Conservation (phyloP, 2,113 vertebrate genomes). For the Oxygymnocypris stewartii region DNA sequence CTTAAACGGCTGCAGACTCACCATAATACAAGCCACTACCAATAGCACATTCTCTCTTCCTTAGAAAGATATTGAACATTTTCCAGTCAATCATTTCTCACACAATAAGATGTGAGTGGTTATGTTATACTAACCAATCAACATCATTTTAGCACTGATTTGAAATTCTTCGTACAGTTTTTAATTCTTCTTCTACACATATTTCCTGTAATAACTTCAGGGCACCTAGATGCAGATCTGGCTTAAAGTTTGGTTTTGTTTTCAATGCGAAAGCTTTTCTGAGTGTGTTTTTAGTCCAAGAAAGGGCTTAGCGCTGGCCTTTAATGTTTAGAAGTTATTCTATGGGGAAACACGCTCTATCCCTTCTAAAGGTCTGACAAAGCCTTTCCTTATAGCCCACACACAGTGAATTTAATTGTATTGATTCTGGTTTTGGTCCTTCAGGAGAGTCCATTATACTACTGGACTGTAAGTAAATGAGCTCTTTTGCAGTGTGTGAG, state of each 20-base stretch:
- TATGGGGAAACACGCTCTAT: background rate
- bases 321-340: background rate
- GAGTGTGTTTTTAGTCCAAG: background rate
- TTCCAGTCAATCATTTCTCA: background rate
- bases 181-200: background rate
- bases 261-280: background rate
- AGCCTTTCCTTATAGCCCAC: slow-evolving; percentile 7
- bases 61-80: background rate
- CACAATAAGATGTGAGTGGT: background rate
- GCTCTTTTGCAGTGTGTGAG: slow-evolving; percentile 9
- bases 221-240: background rate
- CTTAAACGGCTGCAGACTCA: background rate
- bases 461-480: slow-evolving; percentile 16
- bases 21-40: slow-evolving; percentile 1
- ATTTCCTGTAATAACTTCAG: background rate
- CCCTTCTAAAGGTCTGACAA: background rate
- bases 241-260: background rate
- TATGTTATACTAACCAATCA: background rate
- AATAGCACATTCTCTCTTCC: background rate
- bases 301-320: background rate
- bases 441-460: slow-evolving; percentile 26
- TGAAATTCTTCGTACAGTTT: background rate
- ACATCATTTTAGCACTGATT: background rate
- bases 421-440: background rate
- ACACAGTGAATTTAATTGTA: background rate